Evolutionary conservation across 2,113 vertebrate genomes (phyloP), one percentile per base, ranked within the genome.

Genomic region (Addax nasomaculatus): DNA sequence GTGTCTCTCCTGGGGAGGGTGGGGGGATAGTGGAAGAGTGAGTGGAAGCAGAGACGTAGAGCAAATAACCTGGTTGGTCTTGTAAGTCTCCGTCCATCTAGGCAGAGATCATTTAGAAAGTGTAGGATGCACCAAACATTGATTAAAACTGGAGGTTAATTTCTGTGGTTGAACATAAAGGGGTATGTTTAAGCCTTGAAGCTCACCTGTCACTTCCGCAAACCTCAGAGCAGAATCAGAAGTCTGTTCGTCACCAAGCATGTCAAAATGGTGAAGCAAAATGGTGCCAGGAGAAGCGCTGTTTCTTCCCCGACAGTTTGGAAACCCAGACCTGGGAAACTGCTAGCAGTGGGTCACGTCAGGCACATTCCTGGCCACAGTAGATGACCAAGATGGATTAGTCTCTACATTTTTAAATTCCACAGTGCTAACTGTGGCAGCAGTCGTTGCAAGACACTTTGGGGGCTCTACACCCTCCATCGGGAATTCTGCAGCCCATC

Each of bases 301-400:
- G 1, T 21, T 47, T 53, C 36, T 25, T 55, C n/a, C 60, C 16
- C 27, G n/a, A 4, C 19, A 7, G 16, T 17, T 36, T 15, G 25
- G 47, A 25, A 45, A n/a, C 55, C 47, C 47, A 29, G 47, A 47
- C 7, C 29, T 36, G 13, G 43, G 21, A 64, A 29, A 11, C n/a
- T 3, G 17, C 33, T 4, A 23, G 15, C 27, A 16, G 17, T 3
- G 10, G n/a, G 4, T 0, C 2, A 13, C 9, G 78, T 5, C n/a
- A 0, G 16, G 13, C 21, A 16, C 17, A 21, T 3, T 10, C 9
- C 33, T 49, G 12, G 47, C 7, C 4, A 2, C 0, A 13, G 64
- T 7, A 45, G 33, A 15, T 15, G 30, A 23, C 43, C 15, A 4
- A 1, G 19, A 19, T 2, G 49, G 55, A 43, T 45, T 5, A 3